These are phyloP conservation scores for Mystacides longicornis DNA, from an alignment of 2,888 invertebrate genomes.

Conservation along the genomic window DNA sequence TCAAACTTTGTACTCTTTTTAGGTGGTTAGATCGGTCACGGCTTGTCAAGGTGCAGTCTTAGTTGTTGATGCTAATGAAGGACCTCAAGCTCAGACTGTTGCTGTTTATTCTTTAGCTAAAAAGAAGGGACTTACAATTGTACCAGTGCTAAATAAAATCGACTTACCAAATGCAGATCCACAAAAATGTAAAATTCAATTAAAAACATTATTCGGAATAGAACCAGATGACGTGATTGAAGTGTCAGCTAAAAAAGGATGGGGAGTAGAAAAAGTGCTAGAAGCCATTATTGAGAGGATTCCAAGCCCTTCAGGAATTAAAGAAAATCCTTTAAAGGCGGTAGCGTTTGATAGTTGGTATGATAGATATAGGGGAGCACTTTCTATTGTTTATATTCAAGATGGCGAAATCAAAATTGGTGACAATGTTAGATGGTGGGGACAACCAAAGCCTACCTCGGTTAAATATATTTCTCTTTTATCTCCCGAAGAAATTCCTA, in stretches of 20 bases:
- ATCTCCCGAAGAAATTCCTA: constrained; percentile 63
- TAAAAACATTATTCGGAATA: constrained; percentile 77
- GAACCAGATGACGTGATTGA: constrained; percentile 63
- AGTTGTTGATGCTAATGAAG: constrained; percentile 93
- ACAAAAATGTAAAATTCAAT: constrained; percentile 69
- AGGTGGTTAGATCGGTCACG: constrained; percentile 78
- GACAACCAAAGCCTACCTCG: constrained; percentile 67
- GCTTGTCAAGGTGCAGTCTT: constrained; percentile 94
- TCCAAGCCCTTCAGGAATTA: constrained; percentile 61
- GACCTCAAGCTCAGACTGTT: constrained; percentile 95
- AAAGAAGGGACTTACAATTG: constrained; percentile 68
- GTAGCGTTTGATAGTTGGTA: constrained; percentile 92
- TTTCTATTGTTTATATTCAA: constrained; percentile 68
- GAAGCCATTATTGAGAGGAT: constrained; percentile 70
- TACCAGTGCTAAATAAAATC: constrained; percentile 95
- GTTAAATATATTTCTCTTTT: constrained; percentile 74
- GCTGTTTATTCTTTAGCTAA: constrained; percentile 93
- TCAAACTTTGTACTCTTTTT: no score
- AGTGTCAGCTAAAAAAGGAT: constrained; percentile 90
- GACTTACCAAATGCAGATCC: constrained; percentile 89
- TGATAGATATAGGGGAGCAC: constrained; percentile 77
- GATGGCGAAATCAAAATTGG: constrained; percentile 70
- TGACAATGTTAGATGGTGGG: constrained; percentile 64
- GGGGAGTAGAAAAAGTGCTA: constrained; percentile 70
- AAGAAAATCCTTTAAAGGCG: constrained; percentile 61